Evolutionary conservation across 2,888 invertebrate genomes (phyloP).

Genomic region (Syrista parreyssii): DNA sequence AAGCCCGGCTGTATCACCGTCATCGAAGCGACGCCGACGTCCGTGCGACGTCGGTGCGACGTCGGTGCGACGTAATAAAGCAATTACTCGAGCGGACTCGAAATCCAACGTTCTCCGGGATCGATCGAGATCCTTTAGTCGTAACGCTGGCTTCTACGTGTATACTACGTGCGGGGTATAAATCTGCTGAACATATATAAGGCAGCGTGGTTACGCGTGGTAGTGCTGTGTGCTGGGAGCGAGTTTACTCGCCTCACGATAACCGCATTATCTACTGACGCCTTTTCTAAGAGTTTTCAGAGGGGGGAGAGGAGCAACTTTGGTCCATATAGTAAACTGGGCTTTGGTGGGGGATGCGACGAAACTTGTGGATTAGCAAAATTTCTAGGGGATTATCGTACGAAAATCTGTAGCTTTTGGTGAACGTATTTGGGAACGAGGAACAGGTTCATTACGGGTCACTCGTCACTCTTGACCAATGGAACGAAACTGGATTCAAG

Average conservation of each 20-base stretch:
- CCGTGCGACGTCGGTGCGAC: constrained; percentile 34
- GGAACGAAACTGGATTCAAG: constrained; percentile 11
- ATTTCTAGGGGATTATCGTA: neutral
- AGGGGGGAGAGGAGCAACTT: neutral
- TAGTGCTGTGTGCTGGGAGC: neutral
- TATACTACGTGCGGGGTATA: neutral
- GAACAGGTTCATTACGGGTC: neutral
- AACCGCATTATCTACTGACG: constrained; percentile 44
- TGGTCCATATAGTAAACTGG: neutral
- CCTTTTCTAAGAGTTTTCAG: constrained; percentile 30
- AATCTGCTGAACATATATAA: neutral
- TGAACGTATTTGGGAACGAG: neutral
- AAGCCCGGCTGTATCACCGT: constrained; percentile 25
- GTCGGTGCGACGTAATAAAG: constrained; percentile 47
- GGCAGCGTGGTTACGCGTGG: neutral
- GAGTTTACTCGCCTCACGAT: constrained; percentile 38
- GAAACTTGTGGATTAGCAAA: neutral
- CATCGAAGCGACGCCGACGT: constrained; percentile 41
- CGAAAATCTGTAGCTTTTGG: neutral
- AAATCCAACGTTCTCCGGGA: neutral
- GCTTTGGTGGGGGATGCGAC: neutral
- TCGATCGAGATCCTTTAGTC: neutral
- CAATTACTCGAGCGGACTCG: constrained; percentile 42
- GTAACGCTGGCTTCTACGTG: neutral
- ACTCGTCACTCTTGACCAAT: constrained; percentile 1